Evolutionary conservation across 2,113 vertebrate genomes (phyloP).

Genomic region (Anarrhichthys ocellatus): DNA sequence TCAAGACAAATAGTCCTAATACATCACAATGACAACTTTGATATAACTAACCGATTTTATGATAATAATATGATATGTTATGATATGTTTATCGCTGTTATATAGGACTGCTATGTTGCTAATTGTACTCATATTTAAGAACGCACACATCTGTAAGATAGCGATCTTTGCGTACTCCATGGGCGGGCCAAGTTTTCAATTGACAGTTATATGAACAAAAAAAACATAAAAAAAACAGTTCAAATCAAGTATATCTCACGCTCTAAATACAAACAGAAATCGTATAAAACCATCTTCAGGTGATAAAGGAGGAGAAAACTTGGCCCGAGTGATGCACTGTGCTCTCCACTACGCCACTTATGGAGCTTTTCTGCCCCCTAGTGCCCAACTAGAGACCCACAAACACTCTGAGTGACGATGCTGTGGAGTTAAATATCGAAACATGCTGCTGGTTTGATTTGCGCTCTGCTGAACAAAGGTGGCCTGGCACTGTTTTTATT

Average conservation of each 20-base stretch:
- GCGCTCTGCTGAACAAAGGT: constrained; percentile 19
- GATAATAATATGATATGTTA: neutral
- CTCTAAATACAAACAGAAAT: neutral
- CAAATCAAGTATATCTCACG: neutral
- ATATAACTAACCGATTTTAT: neutral
- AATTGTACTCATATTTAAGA: neutral
- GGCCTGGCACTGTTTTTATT: constrained; percentile 20
- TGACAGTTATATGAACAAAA: neutral
- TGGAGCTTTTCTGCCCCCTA: constrained; percentile 82
- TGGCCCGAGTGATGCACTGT: constrained; percentile 31
- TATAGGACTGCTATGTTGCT: neutral
- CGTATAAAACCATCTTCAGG: constrained; percentile 17
- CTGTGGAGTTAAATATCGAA: constrained; percentile 2
- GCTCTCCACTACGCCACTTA: constrained; percentile 35
- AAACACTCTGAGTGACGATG: neutral
- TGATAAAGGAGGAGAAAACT: constrained; percentile 16
- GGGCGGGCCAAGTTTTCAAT: neutral
- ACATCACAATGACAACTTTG: neutral
- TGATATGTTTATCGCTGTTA: neutral
- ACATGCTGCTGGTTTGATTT: constrained; percentile 29
- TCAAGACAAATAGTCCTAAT: neutral
- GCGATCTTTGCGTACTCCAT: neutral
- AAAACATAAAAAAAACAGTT: neutral
- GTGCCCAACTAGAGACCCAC: constrained; percentile 25
- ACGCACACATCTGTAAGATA: neutral